These are phyloP conservation scores for Euphydryas editha DNA, from an alignment of 2,888 invertebrate genomes.

Conservation along the genomic window DNA sequence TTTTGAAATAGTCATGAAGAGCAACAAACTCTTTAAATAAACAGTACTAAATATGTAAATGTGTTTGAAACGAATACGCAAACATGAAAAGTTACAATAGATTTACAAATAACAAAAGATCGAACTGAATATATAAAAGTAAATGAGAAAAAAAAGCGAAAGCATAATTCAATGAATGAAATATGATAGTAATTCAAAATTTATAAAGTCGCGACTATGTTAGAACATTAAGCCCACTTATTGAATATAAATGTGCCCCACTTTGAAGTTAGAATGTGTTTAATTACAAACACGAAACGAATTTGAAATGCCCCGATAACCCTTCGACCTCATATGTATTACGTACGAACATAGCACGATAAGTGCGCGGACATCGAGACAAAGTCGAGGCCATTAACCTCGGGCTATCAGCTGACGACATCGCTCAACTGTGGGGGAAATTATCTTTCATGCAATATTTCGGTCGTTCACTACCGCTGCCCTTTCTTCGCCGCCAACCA, in stretches of 20 bases:
- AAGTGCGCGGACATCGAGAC: conserved; percentile 72
- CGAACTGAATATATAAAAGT: conserved; percentile 1
- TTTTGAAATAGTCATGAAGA: not conserved
- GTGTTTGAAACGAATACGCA: not conserved
- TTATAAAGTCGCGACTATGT: not conserved
- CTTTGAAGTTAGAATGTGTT: conserved; percentile 30
- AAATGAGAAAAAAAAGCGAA: conserved; percentile 7
- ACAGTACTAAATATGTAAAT: not conserved
- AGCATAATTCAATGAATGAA: conserved; percentile 4
- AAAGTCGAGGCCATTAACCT: conserved; percentile 78
- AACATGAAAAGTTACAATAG: not conserved
- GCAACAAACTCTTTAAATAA: not conserved
- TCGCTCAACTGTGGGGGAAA: conserved; percentile 68
- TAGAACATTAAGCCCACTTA: conserved; percentile 7
- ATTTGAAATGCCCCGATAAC: conserved; percentile 64
- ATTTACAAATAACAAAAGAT: conserved; percentile 1
- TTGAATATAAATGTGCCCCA: conserved; percentile 26
- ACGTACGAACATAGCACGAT: conserved; percentile 56
- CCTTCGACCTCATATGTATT: conserved; percentile 61
- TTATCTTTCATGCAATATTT: conserved; percentile 75
- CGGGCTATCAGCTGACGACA: conserved; percentile 81
- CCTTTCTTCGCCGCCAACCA: conserved; percentile 39
- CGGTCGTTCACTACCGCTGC: conserved; percentile 64
- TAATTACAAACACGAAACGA: conserved; percentile 35
- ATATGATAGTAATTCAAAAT: conserved; percentile 7